These are phyloP conservation scores for Laticauda laticaudata DNA, from an alignment of 2,113 vertebrate species.

Conservation along the genomic window DNA sequence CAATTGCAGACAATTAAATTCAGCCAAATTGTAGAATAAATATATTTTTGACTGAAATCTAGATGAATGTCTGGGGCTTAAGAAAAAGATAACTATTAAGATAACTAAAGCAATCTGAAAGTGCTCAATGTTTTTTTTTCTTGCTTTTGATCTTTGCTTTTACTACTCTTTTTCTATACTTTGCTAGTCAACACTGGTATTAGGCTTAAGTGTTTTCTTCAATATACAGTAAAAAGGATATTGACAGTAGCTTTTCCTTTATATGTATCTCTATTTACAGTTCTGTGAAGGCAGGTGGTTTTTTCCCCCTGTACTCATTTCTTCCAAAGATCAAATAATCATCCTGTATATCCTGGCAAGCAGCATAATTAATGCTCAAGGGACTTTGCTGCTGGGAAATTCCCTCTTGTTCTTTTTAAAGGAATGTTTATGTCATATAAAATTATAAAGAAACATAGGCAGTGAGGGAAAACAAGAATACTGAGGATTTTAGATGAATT, in stretches of 20 bases:
- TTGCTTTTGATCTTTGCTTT: not conserved
- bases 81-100: not conserved
- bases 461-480: not conserved
- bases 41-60: not conserved
- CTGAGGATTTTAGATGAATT: not conserved
- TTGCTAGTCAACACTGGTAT: not conserved
- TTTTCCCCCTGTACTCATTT: not conserved
- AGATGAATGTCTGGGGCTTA: not conserved
- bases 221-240: not conserved
- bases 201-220: not conserved
- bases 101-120: not conserved
- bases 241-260: rapidly evolving
- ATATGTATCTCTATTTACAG: not conserved
- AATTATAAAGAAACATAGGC: constrained; percentile 17
- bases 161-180: not conserved
- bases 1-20: not conserved
- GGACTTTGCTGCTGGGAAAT: constrained; percentile 45
- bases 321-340: not conserved
- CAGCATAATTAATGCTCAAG: constrained; percentile 47
- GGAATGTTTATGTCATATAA: not conserved
- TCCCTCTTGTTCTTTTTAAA: not conserved
- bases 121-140: not conserved
- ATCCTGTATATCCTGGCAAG: not conserved
- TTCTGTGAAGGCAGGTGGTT: rapidly evolving
- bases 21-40: not conserved